Evolutionary conservation across 2,113 vertebrate genomes (phyloP).

Genomic region (Crotophaga sulcirostris): DNA sequence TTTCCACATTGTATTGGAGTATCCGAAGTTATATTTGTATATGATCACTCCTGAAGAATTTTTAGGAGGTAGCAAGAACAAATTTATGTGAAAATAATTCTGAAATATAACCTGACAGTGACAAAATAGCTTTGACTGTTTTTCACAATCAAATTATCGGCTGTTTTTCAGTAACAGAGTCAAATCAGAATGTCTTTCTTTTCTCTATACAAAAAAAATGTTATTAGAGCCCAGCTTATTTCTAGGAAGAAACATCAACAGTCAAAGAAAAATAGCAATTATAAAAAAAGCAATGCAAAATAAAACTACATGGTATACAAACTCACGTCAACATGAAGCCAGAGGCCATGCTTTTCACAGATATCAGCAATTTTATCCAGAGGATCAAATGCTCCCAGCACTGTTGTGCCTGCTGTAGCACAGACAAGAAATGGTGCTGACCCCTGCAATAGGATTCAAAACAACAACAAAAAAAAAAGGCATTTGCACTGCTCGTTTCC

Average conservation of each 20-base stretch:
- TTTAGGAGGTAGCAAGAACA: neutral
- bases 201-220: neutral
- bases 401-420: conserved; percentile 84
- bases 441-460: conserved; percentile 72
- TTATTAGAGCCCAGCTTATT: neutral
- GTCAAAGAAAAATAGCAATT: neutral
- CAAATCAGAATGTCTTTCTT: neutral
- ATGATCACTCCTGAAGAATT: neutral
- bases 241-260: neutral
- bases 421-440: conserved; percentile 83
- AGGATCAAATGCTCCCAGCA: conserved; percentile 85
- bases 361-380: conserved; percentile 79
- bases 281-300: neutral
- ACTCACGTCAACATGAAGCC: conserved; percentile 87
- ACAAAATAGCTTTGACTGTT: neutral
- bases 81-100: neutral
- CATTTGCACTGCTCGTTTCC: neutral
- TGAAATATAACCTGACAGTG: neutral
- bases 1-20: neutral
- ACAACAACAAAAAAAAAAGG: neutral
- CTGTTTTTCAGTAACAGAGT: neutral
- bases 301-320: neutral
- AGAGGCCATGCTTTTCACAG: conserved; percentile 79
- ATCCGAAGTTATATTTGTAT: neutral
- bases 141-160: neutral